Evolutionary conservation across 2,113 vertebrate species (phyloP).

Genomic region (Gobiocypris rarus): DNA sequence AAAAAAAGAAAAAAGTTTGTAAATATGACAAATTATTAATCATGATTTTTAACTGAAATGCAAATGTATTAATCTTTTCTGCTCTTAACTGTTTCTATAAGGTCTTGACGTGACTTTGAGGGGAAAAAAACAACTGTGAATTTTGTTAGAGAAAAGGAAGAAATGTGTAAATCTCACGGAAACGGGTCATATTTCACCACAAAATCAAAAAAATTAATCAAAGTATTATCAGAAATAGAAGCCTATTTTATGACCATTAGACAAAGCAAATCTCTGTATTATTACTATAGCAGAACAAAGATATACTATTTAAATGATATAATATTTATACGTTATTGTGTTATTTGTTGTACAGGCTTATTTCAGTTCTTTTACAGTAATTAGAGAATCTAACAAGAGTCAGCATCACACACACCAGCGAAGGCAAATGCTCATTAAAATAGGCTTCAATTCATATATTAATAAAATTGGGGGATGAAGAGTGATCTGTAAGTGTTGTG

Average conservation of each 20-base stretch:
- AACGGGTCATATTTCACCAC: neutral
- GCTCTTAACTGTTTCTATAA: slow-evolving; percentile 70
- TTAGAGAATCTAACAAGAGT: neutral
- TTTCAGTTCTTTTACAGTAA: neutral
- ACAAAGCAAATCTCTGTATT: neutral
- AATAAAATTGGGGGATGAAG: neutral
- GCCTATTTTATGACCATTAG: neutral
- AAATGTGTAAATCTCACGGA: slow-evolving; percentile 16
- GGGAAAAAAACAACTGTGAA: slow-evolving; percentile 55
- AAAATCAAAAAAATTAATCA: neutral
- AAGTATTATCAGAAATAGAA: neutral
- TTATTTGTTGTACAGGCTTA: neutral
- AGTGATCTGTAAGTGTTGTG: neutral
- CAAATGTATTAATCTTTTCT: slow-evolving; percentile 65
- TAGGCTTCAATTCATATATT: neutral
- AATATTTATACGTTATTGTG: neutral
- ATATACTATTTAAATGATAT: neutral
- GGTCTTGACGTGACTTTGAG: slow-evolving; percentile 56
- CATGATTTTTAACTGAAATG: slow-evolving; percentile 68
- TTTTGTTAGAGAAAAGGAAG: slow-evolving; percentile 31
- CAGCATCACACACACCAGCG: neutral
- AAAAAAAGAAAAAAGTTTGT: slow-evolving; percentile 59
- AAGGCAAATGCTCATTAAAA: too few species aligned
- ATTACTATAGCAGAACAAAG: neutral
- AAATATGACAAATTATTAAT: slow-evolving; percentile 55